These are phyloP conservation scores for Gymnocheta viridis DNA, from an alignment of 2,888 invertebrate genomes.

Conservation along the genomic window DNA sequence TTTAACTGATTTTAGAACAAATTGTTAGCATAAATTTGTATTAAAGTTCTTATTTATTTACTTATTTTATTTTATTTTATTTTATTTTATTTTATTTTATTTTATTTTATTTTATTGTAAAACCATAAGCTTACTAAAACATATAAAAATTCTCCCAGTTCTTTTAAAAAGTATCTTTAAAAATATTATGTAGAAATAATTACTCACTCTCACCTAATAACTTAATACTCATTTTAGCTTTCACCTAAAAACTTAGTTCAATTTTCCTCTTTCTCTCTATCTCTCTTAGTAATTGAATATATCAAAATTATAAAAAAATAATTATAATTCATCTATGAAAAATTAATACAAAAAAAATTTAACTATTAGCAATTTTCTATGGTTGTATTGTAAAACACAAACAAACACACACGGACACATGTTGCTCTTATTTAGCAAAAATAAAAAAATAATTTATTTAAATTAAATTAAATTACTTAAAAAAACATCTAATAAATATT, in stretches of 20 bases:
- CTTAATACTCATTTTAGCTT: slow-evolving; percentile 15
- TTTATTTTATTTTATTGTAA: not conserved
- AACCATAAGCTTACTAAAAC: not conserved
- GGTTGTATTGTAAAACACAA: slow-evolving; percentile 77
- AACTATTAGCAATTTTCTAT: slow-evolving; percentile 79
- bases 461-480: slow-evolving; percentile 49
- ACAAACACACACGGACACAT: slow-evolving; percentile 63
- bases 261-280: slow-evolving; percentile 9
- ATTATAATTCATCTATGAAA: slow-evolving; percentile 24
- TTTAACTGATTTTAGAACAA: too few relatives aligned
- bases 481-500: slow-evolving; percentile 18
- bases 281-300: slow-evolving; percentile 26
- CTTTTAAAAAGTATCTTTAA: slow-evolving; percentile 29
- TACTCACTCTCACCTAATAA: slow-evolving; percentile 13
- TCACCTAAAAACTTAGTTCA: slow-evolving; percentile 50
- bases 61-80: not conserved
- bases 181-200: not conserved
- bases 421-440: slow-evolving; percentile 67
- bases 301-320: slow-evolving; percentile 26
- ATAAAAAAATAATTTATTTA: slow-evolving; percentile 42
- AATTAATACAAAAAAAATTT: slow-evolving; percentile 35
- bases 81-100: not conserved
- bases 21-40: too few relatives aligned
- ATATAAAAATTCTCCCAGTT: slow-evolving; percentile 24
- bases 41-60: too few relatives aligned